These are phyloP conservation scores for Crotalus adamanteus DNA, from an alignment of 2,797 vertebrate genomes.

Conservation along the genomic window DNA sequence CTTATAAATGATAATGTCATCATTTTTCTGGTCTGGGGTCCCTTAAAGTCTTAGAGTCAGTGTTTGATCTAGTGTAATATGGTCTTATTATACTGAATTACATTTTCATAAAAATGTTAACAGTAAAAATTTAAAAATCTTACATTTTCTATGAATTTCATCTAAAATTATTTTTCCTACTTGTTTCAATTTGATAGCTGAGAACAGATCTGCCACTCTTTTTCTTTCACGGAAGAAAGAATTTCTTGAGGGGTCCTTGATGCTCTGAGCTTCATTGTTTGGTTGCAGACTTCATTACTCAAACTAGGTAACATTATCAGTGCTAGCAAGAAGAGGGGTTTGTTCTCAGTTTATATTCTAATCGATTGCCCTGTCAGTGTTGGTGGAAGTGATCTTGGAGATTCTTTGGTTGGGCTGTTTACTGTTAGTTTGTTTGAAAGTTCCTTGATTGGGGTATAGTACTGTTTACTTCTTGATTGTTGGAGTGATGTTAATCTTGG, in stretches of 20 bases:
- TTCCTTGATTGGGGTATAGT: not conserved
- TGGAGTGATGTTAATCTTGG: not conserved
- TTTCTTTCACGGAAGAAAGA: not conserved
- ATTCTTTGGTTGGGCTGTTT: not conserved
- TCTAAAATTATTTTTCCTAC: not conserved
- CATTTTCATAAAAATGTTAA: not conserved
- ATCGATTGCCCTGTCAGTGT: not conserved
- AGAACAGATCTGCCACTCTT: not conserved
- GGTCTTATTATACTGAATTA: not conserved
- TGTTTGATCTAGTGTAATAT: not conserved
- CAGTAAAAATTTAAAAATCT: not conserved
- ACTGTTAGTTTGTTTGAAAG: not conserved
- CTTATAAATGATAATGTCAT: not conserved
- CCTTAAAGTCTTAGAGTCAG: not conserved
- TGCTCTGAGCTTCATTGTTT: not conserved
- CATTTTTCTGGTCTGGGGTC: not conserved
- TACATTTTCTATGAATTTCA: not conserved
- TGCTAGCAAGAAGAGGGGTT: not conserved
- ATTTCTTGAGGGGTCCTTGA: not conserved
- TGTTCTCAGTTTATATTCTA: not conserved
- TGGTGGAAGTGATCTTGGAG: not conserved
- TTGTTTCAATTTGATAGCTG: not conserved
- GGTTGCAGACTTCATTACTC: not conserved
- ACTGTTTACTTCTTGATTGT: not conserved
- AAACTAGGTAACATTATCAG: not conserved